phyloP scores from a whole-genome alignment of 2,797 vertebrate genomes.

The Cossypha dichroa region DNA sequence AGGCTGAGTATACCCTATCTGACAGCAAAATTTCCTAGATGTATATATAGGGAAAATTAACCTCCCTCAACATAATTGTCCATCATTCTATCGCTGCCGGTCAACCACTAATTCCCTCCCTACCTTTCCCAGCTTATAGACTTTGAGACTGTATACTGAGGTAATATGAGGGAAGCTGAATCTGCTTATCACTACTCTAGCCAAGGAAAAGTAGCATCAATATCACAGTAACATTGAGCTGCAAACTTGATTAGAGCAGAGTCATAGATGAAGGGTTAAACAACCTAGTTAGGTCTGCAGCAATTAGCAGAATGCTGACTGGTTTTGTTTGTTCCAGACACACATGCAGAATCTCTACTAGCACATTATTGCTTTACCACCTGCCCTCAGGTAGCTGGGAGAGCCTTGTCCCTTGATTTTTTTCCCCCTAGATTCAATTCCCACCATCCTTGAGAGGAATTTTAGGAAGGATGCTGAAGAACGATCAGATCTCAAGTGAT shows the following conservation, averaged over 20 bases:
- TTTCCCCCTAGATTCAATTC: background rate
- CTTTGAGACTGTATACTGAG: background rate
- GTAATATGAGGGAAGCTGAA: background rate
- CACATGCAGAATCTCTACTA: background rate
- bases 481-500: background rate
- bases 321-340: background rate
- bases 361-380: background rate
- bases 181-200: background rate
- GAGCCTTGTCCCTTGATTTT: background rate
- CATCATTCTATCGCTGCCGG: background rate
- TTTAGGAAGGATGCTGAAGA: background rate
- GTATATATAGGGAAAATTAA: background rate
- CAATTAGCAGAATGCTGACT: background rate
- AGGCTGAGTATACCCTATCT: background rate
- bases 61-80: background rate
- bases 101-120: background rate
- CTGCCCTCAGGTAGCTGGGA: background rate
- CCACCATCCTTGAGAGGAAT: background rate
- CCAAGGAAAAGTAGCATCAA: background rate
- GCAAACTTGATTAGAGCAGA: background rate
- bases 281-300: background rate
- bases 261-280: background rate
- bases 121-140: background rate
- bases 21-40: background rate
- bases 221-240: background rate